Conservation (phyloP, 2,888 invertebrate genomes). For the Cheilosia impressa region DNA sequence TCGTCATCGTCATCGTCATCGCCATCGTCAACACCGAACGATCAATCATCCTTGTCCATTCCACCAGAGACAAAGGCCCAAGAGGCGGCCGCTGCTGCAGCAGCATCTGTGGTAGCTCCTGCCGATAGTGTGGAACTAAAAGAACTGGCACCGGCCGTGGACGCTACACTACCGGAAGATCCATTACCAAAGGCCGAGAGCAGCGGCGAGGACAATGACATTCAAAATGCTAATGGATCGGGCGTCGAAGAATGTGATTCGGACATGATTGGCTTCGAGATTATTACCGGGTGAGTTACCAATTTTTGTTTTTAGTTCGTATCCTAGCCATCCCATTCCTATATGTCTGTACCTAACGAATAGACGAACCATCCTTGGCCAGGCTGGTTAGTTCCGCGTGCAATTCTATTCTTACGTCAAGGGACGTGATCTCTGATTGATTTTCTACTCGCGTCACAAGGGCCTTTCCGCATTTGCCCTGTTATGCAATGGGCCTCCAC, state of each 20-base stretch:
- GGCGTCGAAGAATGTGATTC: slow-evolving; percentile 90
- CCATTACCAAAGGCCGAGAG: slow-evolving; percentile 78
- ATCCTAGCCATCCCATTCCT: background rate
- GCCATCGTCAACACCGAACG: slow-evolving; percentile 56
- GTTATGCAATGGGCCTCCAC: slow-evolving; percentile 63
- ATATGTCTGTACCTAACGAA: slow-evolving; percentile 5
- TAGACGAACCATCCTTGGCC: slow-evolving; percentile 18
- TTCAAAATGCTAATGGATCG: slow-evolving; percentile 76
- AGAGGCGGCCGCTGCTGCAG: slow-evolving; percentile 76
- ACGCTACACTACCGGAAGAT: slow-evolving; percentile 72
- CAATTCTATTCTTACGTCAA: slow-evolving; percentile 48
- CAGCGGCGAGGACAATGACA: slow-evolving; percentile 77
- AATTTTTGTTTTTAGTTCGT: slow-evolving; percentile 51
- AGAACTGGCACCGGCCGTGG: slow-evolving; percentile 58
- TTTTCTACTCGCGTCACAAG: slow-evolving; percentile 42
- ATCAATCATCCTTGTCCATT: slow-evolving; percentile 71
- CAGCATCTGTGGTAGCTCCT: slow-evolving; percentile 70
- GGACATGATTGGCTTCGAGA: slow-evolving; percentile 95
- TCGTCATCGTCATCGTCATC: slow-evolving; percentile 53
- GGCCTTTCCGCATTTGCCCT: slow-evolving; percentile 17
- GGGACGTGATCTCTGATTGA: slow-evolving; percentile 70
- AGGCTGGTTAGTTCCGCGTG: slow-evolving; percentile 24
- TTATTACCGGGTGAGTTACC: slow-evolving; percentile 90
- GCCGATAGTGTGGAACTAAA: slow-evolving; percentile 68
- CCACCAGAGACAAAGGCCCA: slow-evolving; percentile 73